Evolutionary conservation across 2,888 invertebrate genomes (phyloP).

Genomic region (Rotaria macrura): DNA sequence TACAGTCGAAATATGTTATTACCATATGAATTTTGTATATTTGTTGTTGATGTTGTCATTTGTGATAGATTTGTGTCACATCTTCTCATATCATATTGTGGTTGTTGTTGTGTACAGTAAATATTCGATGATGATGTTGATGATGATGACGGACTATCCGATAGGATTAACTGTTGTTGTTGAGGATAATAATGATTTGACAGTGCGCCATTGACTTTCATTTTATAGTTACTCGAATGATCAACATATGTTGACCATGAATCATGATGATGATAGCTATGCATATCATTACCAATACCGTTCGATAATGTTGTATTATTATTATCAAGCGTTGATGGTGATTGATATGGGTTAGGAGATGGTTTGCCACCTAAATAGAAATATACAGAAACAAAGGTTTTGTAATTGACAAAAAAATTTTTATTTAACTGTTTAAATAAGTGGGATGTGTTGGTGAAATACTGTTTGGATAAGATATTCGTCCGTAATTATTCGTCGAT

Average conservation of each 20-base stretch:
- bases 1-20: not conserved
- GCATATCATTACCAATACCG: not conserved
- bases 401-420: not conserved
- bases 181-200: constrained; percentile 1
- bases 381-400: not conserved
- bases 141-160: not conserved
- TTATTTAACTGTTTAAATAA: not conserved
- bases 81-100: constrained; percentile 3
- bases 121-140: not conserved
- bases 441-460: not conserved
- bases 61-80: not conserved
- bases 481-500: not conserved
- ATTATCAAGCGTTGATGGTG: not conserved
- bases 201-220: not conserved
- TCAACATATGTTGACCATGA: not conserved
- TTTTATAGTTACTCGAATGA: constrained; percentile 1
- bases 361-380: not conserved
- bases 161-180: not conserved
- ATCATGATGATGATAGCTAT: not conserved
- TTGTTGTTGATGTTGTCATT: not conserved
- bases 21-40: constrained; percentile 6
- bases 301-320: not conserved
- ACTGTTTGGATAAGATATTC: not conserved
- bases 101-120: not conserved
- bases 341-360: not conserved